Conservation (phyloP, 1,140 invertebrate species). For the Nylanderia fulva region DNA sequence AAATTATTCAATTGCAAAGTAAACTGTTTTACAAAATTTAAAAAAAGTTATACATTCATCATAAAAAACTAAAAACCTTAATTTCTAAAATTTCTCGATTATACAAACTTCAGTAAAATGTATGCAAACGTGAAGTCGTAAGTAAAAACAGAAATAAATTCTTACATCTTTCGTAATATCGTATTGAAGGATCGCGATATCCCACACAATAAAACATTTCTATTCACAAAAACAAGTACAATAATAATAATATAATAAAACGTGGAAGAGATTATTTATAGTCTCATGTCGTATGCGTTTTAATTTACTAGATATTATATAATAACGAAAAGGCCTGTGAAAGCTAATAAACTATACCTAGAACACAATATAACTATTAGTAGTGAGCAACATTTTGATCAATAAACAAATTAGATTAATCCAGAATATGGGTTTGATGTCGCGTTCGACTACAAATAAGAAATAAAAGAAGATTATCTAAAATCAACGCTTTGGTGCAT, state of each 20-base stretch:
- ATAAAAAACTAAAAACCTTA: background rate
- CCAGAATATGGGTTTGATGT: conserved; percentile 34
- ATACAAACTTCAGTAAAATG: conserved; percentile 10
- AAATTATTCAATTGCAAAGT: background rate
- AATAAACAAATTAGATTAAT: conserved; percentile 58
- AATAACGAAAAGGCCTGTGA: conserved; percentile 49
- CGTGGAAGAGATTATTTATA: conserved; percentile 43
- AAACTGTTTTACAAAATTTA: background rate
- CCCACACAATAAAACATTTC: background rate
- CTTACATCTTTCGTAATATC: conserved; percentile 16
- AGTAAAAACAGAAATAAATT: conserved; percentile 20
- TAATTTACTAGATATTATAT: conserved; percentile 28
- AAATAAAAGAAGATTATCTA: conserved; percentile 69
- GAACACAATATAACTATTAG: conserved; percentile 36
- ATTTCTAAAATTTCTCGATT: background rate
- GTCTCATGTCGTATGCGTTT: conserved; percentile 45
- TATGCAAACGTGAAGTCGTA: background rate
- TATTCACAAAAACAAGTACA: conserved; percentile 27
- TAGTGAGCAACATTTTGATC: conserved; percentile 74
- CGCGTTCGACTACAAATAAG: conserved; percentile 37
- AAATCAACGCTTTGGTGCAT: conserved; percentile 69
- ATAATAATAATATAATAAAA: background rate
- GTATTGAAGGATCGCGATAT: background rate
- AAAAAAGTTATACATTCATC: too few species aligned
- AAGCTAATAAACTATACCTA: conserved; percentile 21